Evolutionary conservation across 2,113 vertebrate genomes (phyloP).

Genomic region (Alosa alosa): DNA sequence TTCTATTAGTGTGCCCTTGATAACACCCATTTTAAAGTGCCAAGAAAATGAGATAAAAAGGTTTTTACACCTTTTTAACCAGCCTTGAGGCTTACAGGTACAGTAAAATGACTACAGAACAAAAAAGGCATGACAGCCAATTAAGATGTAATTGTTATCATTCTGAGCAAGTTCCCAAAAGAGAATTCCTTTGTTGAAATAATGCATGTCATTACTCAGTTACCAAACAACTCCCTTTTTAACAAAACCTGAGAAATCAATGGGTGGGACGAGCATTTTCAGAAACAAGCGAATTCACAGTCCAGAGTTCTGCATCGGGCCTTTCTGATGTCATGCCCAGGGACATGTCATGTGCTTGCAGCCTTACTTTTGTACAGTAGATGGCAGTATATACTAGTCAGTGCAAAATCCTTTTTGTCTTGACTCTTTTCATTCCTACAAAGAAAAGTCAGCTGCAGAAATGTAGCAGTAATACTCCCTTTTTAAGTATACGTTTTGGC

Average conservation of each 20-base stretch:
- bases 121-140: too few relatives aligned
- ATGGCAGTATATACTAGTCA: constrained; percentile 45
- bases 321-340: neutral
- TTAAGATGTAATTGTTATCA: too few relatives aligned
- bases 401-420: neutral
- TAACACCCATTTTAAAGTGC: neutral
- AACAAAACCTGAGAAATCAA: neutral
- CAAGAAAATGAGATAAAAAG: neutral
- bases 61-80: neutral
- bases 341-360: neutral
- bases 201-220: neutral
- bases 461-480: neutral
- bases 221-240: neutral
- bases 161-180: neutral
- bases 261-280: neutral
- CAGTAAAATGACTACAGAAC: too few relatives aligned
- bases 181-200: neutral
- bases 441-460: neutral
- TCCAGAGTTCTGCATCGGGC: neutral
- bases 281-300: neutral
- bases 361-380: constrained; percentile 28
- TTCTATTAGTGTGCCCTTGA: too few relatives aligned
- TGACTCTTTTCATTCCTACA: neutral
- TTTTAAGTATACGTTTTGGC: too few relatives aligned
- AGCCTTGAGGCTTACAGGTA: neutral